Evolutionary conservation across 1,140 invertebrate genomes (phyloP).

Genomic region (Orchestia grillus): DNA sequence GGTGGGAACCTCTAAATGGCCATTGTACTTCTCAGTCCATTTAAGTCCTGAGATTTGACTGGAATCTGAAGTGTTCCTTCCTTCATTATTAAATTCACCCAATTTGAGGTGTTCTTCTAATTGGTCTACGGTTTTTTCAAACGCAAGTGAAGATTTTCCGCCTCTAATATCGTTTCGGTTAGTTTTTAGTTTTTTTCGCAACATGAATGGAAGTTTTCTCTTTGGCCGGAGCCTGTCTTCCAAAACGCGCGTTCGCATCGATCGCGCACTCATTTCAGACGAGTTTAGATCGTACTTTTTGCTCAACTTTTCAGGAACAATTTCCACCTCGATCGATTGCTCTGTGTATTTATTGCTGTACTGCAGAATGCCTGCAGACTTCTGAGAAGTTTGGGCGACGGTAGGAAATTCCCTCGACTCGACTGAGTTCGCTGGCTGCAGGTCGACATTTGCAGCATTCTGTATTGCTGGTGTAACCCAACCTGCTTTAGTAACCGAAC

Average conservation of each 20-base stretch:
- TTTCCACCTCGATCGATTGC: background rate
- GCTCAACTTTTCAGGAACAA: background rate
- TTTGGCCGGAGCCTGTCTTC: background rate
- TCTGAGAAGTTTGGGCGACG: background rate
- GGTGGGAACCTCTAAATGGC: background rate
- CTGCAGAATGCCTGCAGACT: background rate
- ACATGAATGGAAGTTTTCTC: background rate
- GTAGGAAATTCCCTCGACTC: background rate
- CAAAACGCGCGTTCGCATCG: background rate
- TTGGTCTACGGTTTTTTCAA: background rate
- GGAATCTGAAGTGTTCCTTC: background rate
- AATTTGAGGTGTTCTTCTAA: background rate
- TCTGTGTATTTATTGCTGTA: background rate
- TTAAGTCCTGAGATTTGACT: background rate
- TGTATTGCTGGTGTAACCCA: background rate
- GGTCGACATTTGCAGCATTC: background rate
- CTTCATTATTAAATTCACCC: background rate
- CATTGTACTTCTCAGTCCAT: background rate
- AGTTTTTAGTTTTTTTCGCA: background rate
- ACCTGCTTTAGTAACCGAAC: background rate
- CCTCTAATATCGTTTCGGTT: background rate
- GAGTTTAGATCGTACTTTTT: background rate
- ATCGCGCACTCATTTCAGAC: background rate
- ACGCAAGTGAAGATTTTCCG: background rate
- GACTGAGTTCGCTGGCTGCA: background rate